phyloP scores from a whole-genome alignment of 1,140 invertebrate genomes.

The Acromyrmex echinatior region DNA sequence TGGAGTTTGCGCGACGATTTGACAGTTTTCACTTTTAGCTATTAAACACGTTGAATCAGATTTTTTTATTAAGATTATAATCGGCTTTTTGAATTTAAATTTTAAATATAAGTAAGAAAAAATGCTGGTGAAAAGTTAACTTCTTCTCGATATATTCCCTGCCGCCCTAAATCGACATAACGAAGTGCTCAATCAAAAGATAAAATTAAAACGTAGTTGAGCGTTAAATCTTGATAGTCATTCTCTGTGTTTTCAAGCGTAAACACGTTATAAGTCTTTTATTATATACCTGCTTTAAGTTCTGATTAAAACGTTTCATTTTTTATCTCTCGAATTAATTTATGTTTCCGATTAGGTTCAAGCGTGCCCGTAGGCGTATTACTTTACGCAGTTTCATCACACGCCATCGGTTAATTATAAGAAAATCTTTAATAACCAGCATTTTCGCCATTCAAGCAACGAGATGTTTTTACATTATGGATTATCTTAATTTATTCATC shows the following conservation, averaged over 20 bases:
- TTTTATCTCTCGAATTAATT: background rate
- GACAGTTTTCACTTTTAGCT: conserved; percentile 17
- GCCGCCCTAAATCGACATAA: background rate
- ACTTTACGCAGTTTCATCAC: conserved; percentile 34
- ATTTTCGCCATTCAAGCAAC: background rate
- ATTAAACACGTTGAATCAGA: background rate
- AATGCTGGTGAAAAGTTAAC: background rate
- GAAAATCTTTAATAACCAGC: background rate
- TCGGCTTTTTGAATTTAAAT: background rate
- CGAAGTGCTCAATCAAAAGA: background rate
- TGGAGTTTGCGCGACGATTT: background rate
- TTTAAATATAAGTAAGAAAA: background rate
- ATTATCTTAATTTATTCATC: conserved; percentile 17
- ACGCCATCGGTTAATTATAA: background rate
- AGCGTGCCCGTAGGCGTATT: background rate
- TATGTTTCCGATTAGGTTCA: background rate
- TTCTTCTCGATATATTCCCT: background rate
- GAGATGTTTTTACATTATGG: background rate
- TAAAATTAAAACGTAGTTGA: background rate
- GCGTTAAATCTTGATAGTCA: conserved; percentile 2
- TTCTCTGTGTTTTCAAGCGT: background rate
- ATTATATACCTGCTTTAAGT: background rate
- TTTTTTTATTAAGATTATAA: background rate
- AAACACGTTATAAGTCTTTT: conserved; percentile 17
- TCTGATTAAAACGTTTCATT: conserved; percentile 4